phyloP scores from a whole-genome alignment of 2,797 vertebrate species.

The Carduelis carduelis region DNA sequence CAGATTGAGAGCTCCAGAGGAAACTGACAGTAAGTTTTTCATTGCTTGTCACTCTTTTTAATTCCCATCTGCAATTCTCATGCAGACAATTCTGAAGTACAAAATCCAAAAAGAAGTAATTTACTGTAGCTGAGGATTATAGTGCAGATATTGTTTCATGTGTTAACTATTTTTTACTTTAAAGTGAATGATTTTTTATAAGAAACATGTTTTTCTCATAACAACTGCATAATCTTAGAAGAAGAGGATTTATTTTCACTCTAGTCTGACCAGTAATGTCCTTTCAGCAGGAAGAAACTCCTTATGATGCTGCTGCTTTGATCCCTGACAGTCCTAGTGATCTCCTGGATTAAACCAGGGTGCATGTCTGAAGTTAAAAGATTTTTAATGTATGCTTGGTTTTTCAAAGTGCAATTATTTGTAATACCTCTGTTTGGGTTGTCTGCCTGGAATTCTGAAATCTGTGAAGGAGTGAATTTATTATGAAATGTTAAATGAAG shows the following conservation, averaged over 20 bases:
- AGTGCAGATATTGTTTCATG: neutral
- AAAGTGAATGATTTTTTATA: neutral
- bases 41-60: neutral
- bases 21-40: conserved; percentile 74
- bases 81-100: neutral
- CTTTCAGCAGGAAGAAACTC: neutral
- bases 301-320: neutral
- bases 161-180: neutral
- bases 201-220: neutral
- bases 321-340: neutral
- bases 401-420: neutral
- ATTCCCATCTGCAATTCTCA: neutral
- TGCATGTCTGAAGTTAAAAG: neutral
- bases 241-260: neutral
- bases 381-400: neutral
- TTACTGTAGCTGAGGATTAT: neutral
- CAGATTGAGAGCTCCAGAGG: conserved; percentile 70
- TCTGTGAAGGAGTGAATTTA: neutral
- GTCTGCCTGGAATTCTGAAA: neutral
- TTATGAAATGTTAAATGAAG: neutral
- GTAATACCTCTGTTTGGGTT: neutral
- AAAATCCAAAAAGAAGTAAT: neutral
- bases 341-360: neutral
- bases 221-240: neutral
- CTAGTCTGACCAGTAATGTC: neutral